These are phyloP conservation scores for Cololabis saira DNA, from an alignment of 2,113 vertebrate genomes.

Conservation along the genomic window DNA sequence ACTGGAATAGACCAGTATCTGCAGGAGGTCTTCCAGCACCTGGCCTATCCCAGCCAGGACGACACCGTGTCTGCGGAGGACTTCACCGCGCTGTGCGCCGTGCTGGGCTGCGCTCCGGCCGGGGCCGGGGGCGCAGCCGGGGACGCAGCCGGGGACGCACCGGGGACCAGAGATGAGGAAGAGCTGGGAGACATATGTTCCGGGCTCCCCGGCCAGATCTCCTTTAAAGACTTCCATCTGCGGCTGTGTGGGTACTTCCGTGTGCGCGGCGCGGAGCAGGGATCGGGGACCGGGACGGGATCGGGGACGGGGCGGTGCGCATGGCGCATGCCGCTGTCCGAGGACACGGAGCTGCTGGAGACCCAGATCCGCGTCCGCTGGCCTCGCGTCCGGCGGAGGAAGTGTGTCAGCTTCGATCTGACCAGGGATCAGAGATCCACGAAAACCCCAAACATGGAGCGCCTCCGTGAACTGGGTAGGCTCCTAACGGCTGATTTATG, in stretches of 20 bases:
- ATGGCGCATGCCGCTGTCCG: slow-evolving; percentile 69
- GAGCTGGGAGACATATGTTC: slow-evolving; percentile 54
- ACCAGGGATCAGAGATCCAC: slow-evolving; percentile 28
- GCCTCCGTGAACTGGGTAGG: slow-evolving; percentile 63
- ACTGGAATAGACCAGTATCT: slow-evolving; percentile 84
- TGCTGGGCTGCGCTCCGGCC: slow-evolving; percentile 72
- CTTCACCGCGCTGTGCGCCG: slow-evolving; percentile 76
- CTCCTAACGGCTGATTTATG: no score
- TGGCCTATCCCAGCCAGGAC: slow-evolving; percentile 65
- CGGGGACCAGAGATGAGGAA: no score
- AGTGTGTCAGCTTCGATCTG: slow-evolving; percentile 79
- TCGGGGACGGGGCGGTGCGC: slow-evolving; percentile 3
- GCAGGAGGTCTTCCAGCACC: slow-evolving; percentile 85
- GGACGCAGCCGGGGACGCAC: neutral
- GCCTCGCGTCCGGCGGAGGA: slow-evolving; percentile 77
- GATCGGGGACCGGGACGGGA: slow-evolving; percentile 24
- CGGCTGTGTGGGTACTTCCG: slow-evolving; percentile 81
- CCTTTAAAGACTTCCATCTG: slow-evolving; percentile 82
- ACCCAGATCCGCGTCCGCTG: slow-evolving; percentile 77
- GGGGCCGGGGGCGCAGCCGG: neutral
- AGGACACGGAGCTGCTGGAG: slow-evolving; percentile 82
- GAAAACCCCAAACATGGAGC: slow-evolving; percentile 11
- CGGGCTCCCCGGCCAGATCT: slow-evolving; percentile 64
- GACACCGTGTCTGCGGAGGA: slow-evolving; percentile 77
- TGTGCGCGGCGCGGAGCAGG: slow-evolving; percentile 53